A percentile compares a stretch with the other conserved stretches of the same genome.
phyloP scores from a whole-genome alignment of 2,888 invertebrate species.

The Copidosoma aretas region DNA sequence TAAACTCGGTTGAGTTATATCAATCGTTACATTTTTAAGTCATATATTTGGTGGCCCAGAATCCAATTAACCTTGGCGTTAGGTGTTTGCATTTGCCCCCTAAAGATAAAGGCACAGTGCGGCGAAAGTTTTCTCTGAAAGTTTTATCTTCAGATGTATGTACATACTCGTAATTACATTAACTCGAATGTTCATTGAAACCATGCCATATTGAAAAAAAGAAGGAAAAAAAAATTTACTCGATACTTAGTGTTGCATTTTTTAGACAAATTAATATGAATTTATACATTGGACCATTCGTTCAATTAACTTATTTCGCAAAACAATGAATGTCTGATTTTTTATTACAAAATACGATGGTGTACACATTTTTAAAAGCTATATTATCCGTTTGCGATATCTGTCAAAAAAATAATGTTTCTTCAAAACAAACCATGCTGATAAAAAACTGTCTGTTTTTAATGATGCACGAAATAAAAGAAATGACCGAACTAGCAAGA shows the following conservation, averaged over 20 bases:
- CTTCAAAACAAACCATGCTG: slow-evolving; percentile 7
- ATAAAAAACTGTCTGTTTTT: slow-evolving; percentile 25
- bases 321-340: slow-evolving; percentile 5
- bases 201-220: background rate
- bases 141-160: slow-evolving; percentile 24
- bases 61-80: slow-evolving; percentile 6
- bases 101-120: slow-evolving; percentile 29
- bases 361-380: slow-evolving; percentile 21
- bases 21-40: background rate
- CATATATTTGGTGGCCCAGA: too few species aligned
- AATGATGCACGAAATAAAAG: slow-evolving; percentile 12
- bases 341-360: slow-evolving; percentile 16
- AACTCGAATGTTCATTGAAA: background rate
- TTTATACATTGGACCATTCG: background rate
- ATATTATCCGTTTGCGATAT: background rate
- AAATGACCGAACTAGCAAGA: background rate
- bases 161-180: slow-evolving; percentile 8
- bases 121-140: slow-evolving; percentile 38
- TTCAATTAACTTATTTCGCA: slow-evolving; percentile 35
- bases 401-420: background rate
- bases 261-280: too few species aligned
- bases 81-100: slow-evolving; percentile 35
- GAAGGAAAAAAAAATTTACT: slow-evolving; percentile 34
- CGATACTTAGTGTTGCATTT: slow-evolving; percentile 14
- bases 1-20: slow-evolving; percentile 32